Evolutionary conservation across 2,797 vertebrate species (phyloP).

Genomic region (Pelochelys cantorii): DNA sequence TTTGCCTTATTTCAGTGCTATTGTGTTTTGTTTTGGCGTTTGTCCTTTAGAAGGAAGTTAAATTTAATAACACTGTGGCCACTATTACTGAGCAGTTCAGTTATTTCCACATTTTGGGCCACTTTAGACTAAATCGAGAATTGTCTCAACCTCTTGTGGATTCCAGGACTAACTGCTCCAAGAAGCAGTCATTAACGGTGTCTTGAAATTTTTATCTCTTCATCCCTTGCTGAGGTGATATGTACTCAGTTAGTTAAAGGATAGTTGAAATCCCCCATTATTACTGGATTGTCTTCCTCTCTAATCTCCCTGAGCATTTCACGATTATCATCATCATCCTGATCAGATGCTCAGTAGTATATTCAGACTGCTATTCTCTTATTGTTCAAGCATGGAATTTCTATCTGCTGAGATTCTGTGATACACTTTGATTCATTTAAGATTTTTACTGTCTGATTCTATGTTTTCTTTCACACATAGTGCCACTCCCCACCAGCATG

Average conservation of each 20-base stretch:
- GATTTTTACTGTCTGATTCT: not conserved
- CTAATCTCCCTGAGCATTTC: not conserved
- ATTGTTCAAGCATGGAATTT: not conserved
- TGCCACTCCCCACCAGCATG: not conserved
- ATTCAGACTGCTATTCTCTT: not conserved
- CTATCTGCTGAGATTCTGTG: not conserved
- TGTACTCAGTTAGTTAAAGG: not conserved
- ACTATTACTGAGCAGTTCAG: not conserved
- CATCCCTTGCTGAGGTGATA: not conserved
- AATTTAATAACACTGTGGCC: not conserved
- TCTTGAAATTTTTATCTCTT: not conserved
- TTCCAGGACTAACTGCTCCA: not conserved
- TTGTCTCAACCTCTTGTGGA: not conserved
- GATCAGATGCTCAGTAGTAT: not conserved
- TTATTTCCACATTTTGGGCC: not conserved
- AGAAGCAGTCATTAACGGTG: not conserved
- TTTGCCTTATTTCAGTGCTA: not conserved
- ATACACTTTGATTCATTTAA: not conserved
- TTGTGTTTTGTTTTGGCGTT: not conserved
- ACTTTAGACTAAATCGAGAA: not conserved
- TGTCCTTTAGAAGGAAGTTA: not conserved
- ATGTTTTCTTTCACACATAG: not conserved
- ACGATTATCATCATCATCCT: not conserved
- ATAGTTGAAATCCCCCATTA: not conserved
- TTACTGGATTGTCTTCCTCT: not conserved